phyloP scores from a whole-genome alignment of 37 sponge, comb jelly and placozoan genomes.

The Ephydatia muelleri region DNA sequence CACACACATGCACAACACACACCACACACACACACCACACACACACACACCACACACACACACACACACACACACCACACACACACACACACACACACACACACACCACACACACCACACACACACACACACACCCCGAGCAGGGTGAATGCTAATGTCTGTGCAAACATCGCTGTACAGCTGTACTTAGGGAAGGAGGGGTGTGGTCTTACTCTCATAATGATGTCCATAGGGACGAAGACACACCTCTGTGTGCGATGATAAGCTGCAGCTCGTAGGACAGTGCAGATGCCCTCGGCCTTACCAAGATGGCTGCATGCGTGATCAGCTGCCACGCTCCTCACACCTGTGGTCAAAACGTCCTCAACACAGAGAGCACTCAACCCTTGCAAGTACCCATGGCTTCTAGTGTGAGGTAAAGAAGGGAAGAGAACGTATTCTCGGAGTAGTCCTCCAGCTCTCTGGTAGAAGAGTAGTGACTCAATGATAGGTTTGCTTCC shows the following conservation, averaged over 20 bases:
- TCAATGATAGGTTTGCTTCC: slow-evolving; percentile 31
- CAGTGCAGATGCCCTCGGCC: slow-evolving; percentile 76
- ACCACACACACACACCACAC: too few species aligned
- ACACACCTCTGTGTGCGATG: slow-evolving; percentile 53
- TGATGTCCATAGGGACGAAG: slow-evolving; percentile 78
- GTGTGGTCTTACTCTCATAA: slow-evolving; percentile 63
- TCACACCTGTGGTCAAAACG: slow-evolving; percentile 46
- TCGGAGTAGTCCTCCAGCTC: slow-evolving; percentile 83
- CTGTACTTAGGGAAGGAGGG: slow-evolving; percentile 46
- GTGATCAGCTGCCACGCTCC: slow-evolving; percentile 74
- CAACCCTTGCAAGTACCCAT: slow-evolving; percentile 44
- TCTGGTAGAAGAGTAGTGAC: slow-evolving; percentile 26
- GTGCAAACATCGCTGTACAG: not conserved
- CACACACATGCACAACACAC: too few species aligned
- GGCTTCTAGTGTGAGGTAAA: slow-evolving; percentile 85
- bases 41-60: too few species aligned
- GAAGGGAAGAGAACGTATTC: slow-evolving; percentile 73
- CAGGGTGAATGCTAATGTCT: slow-evolving; percentile 44
- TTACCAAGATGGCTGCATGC: slow-evolving; percentile 93
- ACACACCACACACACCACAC: too few species aligned
- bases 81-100: too few species aligned
- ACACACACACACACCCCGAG: too few species aligned
- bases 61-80: too few species aligned
- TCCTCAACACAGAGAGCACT: not conserved
- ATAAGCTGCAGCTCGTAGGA: slow-evolving; percentile 74